Evolutionary conservation across 2,888 invertebrate genomes (phyloP), one percentile per base, ranked within the genome.

Genomic region (Hedya salicella): DNA sequence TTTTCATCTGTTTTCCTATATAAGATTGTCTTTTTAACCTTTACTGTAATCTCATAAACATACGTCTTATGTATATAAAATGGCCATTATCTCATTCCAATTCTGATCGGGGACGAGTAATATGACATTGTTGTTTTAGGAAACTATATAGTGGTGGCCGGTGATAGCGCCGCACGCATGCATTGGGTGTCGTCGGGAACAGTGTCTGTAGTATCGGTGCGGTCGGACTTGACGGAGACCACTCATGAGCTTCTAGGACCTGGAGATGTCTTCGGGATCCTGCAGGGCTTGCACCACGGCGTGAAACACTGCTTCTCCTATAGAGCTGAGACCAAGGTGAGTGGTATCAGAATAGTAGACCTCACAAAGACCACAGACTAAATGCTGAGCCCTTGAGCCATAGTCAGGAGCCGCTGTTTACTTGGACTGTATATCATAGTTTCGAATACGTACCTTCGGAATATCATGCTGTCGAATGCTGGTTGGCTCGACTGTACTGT

Each of bases 161-260:
- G 93, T 0, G 93, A 93, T 70, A 89, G 89, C n/a, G 92, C 93
- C 64, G 87, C 93, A 0, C 86, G 89, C 1, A 93, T 94, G 92
- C 92, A 92, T 78, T 93, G 93, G 87, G 91, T 94, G 53, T 85
- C 89, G 0, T 80, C 86, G 0, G 93, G 94, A 3, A 78, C 81
- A 0, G 93, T 93, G 16, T 83, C 90, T 0, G 91, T 92, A 13
- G 83, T 92, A n/a, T 90, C 91, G 0, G 89, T 91, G 9, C 74
- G 88, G 0, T 70, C 81, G 0, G 91, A 91, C 70, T 75, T 91
- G 36, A 92, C 91, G 0, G 91, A 92, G 73, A 88, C 86, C 14
- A 88, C 89, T 0, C 93, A 93, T 70, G 93, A 93, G 69, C 71
- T 85, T 3, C 83, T 94, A 0, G 81, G 79, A 0, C 66, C 85